phyloP scores from a whole-genome alignment of 2,888 invertebrate genomes.

The Drosophila borealis region DNA sequence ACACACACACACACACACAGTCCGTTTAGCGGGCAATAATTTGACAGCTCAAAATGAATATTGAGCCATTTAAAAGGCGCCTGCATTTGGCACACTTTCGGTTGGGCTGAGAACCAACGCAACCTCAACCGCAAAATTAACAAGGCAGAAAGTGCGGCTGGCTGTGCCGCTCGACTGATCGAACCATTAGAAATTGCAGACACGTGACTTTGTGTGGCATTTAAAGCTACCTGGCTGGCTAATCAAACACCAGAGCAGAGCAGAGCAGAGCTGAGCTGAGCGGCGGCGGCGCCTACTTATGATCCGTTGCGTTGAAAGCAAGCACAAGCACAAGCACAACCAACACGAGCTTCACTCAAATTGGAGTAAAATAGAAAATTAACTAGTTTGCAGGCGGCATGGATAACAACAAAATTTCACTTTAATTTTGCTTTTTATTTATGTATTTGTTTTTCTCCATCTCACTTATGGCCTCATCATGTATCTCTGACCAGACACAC shows the following conservation, averaged over 20 bases:
- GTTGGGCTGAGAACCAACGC: slow-evolving; percentile 32
- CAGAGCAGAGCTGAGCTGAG: slow-evolving; percentile 1
- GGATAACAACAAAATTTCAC: slow-evolving; percentile 73
- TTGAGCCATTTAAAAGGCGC: slow-evolving; percentile 19
- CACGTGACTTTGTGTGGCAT: slow-evolving; percentile 63
- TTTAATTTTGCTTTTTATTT: slow-evolving; percentile 79
- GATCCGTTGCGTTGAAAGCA: slow-evolving; percentile 62
- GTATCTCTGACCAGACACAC: slow-evolving; percentile 28
- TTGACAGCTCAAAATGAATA: slow-evolving; percentile 41
- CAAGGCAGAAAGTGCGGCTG: slow-evolving; percentile 48
- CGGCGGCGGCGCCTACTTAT: slow-evolving; percentile 47
- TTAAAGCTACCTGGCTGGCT: slow-evolving; percentile 24
- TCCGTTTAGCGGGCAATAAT: slow-evolving; percentile 30
- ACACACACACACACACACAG: slow-evolving; percentile 18
- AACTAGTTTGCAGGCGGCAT: slow-evolving; percentile 74
- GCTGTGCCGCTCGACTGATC: slow-evolving; percentile 43
- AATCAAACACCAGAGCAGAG: slow-evolving; percentile 41
- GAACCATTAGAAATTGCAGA: slow-evolving; percentile 68
- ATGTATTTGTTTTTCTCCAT: slow-evolving; percentile 72
- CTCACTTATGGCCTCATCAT: slow-evolving; percentile 56
- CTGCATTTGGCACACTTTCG: slow-evolving; percentile 48
- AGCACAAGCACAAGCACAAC: slow-evolving; percentile 53
- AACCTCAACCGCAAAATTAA: neutral
- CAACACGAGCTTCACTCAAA: slow-evolving; percentile 59
- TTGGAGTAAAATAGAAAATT: slow-evolving; percentile 82